Evolutionary conservation across 2,888 invertebrate species (phyloP), one percentile per base, ranked within the genome.

Genomic region (Lithosia quadra): DNA sequence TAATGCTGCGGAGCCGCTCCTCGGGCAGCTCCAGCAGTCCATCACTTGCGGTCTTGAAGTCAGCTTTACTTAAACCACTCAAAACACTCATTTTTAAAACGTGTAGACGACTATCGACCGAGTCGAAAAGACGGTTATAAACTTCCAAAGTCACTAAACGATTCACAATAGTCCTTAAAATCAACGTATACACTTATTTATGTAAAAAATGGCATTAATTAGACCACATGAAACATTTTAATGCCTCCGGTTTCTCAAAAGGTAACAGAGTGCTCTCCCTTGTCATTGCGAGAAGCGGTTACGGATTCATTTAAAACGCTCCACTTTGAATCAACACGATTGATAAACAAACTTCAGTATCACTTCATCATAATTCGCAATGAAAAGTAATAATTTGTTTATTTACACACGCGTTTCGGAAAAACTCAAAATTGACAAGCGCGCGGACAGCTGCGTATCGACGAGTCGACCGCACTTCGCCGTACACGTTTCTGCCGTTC

Each of bases 11-110:
- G 84, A 97, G 94, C 86, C 96, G 95, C 84, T 96, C 96, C 89
- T 97, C 96, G 69, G 96, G 96, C 86, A 97, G 95, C 93, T 96
- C 96, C 91, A 97, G 93, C 84, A 97, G 96, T 81, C 97, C 97
- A 92, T 97, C 96, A 87, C 96, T 96, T 75, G 95, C 95, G 84
- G 95, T 96, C 84, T 93, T 95, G 88, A 95, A 92, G 89, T 96
- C 96, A 88, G 92, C 91, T 88, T 95, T 93, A 90, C 92, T 95
- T 88, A 95, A 91, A 89, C 92, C 94, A 93, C 92, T 92, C 80
- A 94, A 85, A 88, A 92, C 92, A 95, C 93, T 95, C 95, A 95
- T 95, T 93, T 95, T 95, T 80, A 90, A 70, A 81, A 93, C 91
- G 92, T 91, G 91, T 92, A 89, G 88, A 91, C 92, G 92, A 93